These are phyloP conservation scores for Tetropium fuscum DNA, from an alignment of 2,888 invertebrate genomes.

Conservation along the genomic window DNA sequence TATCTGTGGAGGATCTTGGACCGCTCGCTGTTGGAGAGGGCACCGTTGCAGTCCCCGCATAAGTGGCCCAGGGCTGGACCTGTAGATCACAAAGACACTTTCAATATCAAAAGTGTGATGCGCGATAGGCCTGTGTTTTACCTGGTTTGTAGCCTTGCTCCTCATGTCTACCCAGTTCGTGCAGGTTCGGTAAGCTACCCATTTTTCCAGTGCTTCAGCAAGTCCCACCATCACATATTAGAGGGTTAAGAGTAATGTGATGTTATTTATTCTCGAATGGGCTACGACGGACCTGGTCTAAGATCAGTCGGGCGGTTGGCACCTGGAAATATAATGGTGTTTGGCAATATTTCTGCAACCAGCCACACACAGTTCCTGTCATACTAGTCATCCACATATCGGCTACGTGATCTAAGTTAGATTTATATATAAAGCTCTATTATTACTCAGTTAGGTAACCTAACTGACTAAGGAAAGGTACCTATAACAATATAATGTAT, in stretches of 20 bases:
- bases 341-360: too few relatives aligned
- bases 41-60: constrained; percentile 52
- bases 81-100: constrained; percentile 19
- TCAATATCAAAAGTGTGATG: not conserved
- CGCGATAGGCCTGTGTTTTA: constrained; percentile 9
- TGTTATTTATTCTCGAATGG: too few relatives aligned
- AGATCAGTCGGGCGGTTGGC: too few relatives aligned
- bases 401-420: too few relatives aligned
- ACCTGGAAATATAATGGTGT: too few relatives aligned
- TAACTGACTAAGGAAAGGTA: too few relatives aligned
- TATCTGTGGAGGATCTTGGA: constrained; percentile 57
- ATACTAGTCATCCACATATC: too few relatives aligned
- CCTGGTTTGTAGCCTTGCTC: constrained; percentile 41
- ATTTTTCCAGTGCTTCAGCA: constrained; percentile 58
- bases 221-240: constrained; percentile 43
- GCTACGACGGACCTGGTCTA: too few relatives aligned
- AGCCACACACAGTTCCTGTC: too few relatives aligned
- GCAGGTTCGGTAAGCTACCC: constrained; percentile 77
- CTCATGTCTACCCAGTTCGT: constrained; percentile 68
- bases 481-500: too few relatives aligned
- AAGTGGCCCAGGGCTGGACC: constrained; percentile 58
- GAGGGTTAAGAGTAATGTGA: constrained; percentile 19
- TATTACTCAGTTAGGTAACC: too few relatives aligned
- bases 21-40: constrained; percentile 54
- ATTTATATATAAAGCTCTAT: too few relatives aligned